phyloP scores from a whole-genome alignment of 1,140 invertebrate genomes.

The Papilio glaucus region DNA sequence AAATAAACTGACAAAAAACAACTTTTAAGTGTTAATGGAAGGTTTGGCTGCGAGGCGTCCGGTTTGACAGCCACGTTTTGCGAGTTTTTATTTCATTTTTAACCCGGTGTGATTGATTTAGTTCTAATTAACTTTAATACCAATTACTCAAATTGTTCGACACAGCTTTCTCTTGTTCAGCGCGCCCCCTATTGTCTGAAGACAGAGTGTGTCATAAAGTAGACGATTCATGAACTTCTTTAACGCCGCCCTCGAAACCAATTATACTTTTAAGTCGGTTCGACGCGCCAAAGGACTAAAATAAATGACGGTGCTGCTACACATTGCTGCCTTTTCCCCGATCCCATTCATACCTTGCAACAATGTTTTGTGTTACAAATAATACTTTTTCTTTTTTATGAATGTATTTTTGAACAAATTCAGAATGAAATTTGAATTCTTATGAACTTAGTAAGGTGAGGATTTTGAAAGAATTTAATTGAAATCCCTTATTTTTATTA shows the following conservation, averaged over 20 bases:
- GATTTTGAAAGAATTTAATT: no score
- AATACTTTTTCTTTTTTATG: background rate
- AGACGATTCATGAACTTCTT: slow-evolving; percentile 63
- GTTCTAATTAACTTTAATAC: slow-evolving; percentile 54
- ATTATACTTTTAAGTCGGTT: slow-evolving; percentile 72
- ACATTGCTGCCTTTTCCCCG: slow-evolving; percentile 58
- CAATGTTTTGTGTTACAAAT: slow-evolving; percentile 8
- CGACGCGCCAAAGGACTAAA: slow-evolving; percentile 53
- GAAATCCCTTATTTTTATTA: no score
- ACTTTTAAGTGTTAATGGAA: background rate
- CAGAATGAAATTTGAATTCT: background rate
- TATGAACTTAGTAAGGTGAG: no score
- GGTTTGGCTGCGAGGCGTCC: background rate
- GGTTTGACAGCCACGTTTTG: background rate
- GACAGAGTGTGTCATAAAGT: slow-evolving; percentile 62
- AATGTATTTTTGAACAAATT: background rate
- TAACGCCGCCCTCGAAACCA: slow-evolving; percentile 69
- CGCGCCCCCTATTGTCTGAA: slow-evolving; percentile 59
- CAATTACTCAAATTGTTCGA: slow-evolving; percentile 41
- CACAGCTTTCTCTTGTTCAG: slow-evolving; percentile 50
- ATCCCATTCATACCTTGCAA: background rate
- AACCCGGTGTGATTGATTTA: slow-evolving; percentile 47
- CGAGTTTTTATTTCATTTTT: no score
- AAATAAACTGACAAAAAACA: slow-evolving; percentile 1
- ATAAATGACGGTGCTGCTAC: slow-evolving; percentile 52